Evolutionary conservation across 2,797 vertebrate species (phyloP).

Genomic region (Erithacus rubecula): DNA sequence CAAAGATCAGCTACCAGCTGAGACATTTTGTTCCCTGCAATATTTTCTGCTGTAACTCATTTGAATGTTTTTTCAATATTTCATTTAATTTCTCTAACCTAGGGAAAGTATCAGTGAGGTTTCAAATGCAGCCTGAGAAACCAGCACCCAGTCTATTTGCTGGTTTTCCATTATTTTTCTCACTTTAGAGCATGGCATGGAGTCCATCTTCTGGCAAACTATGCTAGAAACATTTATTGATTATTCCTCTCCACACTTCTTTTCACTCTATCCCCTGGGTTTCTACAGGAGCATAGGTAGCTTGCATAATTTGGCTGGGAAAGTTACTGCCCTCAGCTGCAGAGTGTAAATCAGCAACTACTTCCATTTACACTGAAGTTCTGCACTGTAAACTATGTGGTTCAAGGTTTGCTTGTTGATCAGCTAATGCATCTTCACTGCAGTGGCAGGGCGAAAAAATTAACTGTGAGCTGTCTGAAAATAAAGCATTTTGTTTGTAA

Average conservation of each 20-base stretch:
- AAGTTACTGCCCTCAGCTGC: neutral
- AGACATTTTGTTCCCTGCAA: rapidly evolving
- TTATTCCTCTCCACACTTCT: neutral
- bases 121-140: neutral
- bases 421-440: neutral
- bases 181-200: neutral
- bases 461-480: neutral
- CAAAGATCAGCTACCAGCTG: neutral
- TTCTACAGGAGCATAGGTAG: neutral
- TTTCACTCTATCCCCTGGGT: neutral
- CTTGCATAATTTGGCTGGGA: neutral
- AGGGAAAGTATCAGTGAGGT: neutral
- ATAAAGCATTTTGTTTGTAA: neutral
- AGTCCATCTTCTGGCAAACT: neutral
- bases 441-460: neutral
- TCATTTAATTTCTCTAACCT: neutral
- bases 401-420: neutral
- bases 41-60: neutral
- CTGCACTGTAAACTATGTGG: neutral
- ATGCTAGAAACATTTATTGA: neutral
- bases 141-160: neutral
- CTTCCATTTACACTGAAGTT: neutral
- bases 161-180: neutral
- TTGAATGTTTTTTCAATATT: neutral
- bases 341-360: neutral